These are phyloP conservation scores for Acropora tenuis DNA, from an alignment of 64 coral and sea anemone genomes.

Conservation along the genomic window DNA sequence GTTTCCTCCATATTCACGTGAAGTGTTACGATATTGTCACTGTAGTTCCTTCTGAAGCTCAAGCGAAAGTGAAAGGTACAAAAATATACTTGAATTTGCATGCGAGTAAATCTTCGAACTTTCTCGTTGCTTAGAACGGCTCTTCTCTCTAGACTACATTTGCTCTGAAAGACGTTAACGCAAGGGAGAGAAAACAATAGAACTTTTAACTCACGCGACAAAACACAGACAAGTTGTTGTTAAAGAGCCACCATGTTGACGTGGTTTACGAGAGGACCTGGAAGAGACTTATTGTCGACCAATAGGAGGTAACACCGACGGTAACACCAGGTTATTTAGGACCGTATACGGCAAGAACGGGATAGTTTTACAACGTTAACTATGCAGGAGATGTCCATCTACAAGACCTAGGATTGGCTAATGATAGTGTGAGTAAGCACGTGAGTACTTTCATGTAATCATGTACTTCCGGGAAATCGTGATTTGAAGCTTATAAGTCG, in stretches of 20 bases:
- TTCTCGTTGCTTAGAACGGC: background rate
- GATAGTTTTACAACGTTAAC: background rate
- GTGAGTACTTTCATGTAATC: background rate
- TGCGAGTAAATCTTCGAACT: background rate
- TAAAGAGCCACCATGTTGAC: background rate
- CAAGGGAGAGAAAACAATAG: background rate
- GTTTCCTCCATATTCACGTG: constrained; percentile 40
- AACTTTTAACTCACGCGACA: background rate
- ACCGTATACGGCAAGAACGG: background rate
- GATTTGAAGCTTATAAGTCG: background rate
- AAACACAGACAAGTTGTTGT: background rate
- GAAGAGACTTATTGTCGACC: background rate
- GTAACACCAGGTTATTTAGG: background rate
- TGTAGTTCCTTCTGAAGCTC: too few relatives aligned
- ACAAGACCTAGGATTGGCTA: background rate
- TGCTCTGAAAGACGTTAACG: background rate
- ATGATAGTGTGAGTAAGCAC: background rate
- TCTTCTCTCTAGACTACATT: background rate
- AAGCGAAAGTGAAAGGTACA: too few relatives aligned
- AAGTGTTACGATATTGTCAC: too few relatives aligned
- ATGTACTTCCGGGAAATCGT: background rate
- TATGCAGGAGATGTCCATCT: too few relatives aligned
- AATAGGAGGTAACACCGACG: background rate
- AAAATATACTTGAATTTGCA: background rate
- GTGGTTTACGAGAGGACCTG: constrained; percentile 3